Conservation (phyloP, 1,140 invertebrate species). For the Lordiphosa clarofinis region DNA sequence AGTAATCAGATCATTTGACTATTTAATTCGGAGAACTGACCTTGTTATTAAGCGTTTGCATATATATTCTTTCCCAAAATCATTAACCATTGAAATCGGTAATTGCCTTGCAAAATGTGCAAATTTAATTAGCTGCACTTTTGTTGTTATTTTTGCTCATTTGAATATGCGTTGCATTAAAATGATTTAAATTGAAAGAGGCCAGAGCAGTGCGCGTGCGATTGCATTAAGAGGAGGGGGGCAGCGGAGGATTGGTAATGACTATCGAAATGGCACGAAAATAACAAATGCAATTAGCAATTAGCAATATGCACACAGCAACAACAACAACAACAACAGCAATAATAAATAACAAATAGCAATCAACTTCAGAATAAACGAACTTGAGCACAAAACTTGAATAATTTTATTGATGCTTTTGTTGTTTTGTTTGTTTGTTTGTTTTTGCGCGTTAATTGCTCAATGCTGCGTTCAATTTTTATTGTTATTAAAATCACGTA, state of each 20-base stretch:
- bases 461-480: conserved; percentile 61
- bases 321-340: conserved; percentile 11
- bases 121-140: conserved; percentile 56
- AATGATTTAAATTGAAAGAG: conserved; percentile 49
- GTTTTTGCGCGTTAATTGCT: conserved; percentile 53
- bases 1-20: no score
- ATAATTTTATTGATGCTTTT: conserved; percentile 22
- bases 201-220: conserved; percentile 1
- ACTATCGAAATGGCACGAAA: conserved; percentile 17
- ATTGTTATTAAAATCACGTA: conserved; percentile 77
- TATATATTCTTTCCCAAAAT: conserved; percentile 12
- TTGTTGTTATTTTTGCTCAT: conserved; percentile 43
- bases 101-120: conserved; percentile 31
- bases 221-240: background rate
- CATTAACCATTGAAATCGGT: conserved; percentile 36
- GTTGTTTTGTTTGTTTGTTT: conserved; percentile 28
- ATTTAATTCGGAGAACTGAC: no score
- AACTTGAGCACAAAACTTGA: conserved; percentile 51
- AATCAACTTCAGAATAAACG: conserved; percentile 39
- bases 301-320: conserved; percentile 44
- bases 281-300: conserved; percentile 64
- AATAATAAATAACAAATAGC: conserved; percentile 41
- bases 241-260: background rate
- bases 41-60: no score
- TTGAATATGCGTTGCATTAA: conserved; percentile 49